Evolutionary conservation across 2,113 vertebrate genomes (phyloP).

Genomic region (Solenodon paradoxus): DNA sequence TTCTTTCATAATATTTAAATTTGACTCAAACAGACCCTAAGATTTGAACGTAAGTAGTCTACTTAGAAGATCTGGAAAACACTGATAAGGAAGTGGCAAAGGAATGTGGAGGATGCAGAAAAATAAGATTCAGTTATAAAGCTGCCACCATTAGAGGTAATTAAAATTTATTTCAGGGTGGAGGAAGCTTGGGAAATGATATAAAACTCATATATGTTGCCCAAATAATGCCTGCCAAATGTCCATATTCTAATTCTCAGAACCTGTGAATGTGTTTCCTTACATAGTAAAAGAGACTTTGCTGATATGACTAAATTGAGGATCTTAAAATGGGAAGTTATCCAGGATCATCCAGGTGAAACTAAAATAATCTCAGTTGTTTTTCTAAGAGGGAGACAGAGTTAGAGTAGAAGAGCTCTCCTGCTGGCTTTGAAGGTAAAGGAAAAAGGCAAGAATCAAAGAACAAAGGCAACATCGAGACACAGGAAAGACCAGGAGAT

Average conservation of each 20-base stretch:
- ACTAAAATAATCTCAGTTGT: background rate
- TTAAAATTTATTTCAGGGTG: background rate
- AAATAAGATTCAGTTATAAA: background rate
- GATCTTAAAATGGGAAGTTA: background rate
- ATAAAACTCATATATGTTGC: background rate
- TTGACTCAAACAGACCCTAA: background rate
- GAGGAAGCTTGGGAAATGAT: background rate
- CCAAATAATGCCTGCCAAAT: background rate
- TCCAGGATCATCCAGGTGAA: background rate
- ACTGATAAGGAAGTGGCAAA: background rate
- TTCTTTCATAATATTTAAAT: background rate
- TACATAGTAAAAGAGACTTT: background rate
- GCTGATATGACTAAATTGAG: background rate
- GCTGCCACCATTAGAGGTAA: too few species aligned
- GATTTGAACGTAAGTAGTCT: background rate
- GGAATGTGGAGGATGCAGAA: background rate
- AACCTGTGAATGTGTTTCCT: background rate
- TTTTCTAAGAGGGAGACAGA: background rate
- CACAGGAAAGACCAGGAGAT: background rate
- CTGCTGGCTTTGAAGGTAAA: background rate
- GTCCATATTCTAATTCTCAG: background rate
- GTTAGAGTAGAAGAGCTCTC: background rate
- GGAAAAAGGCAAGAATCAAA: background rate
- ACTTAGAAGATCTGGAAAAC: background rate
- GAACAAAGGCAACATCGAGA: background rate